Evolutionary conservation across 1,140 invertebrate species (phyloP), one percentile per base, ranked within the genome.

Genomic region (Eumaeus atala): DNA sequence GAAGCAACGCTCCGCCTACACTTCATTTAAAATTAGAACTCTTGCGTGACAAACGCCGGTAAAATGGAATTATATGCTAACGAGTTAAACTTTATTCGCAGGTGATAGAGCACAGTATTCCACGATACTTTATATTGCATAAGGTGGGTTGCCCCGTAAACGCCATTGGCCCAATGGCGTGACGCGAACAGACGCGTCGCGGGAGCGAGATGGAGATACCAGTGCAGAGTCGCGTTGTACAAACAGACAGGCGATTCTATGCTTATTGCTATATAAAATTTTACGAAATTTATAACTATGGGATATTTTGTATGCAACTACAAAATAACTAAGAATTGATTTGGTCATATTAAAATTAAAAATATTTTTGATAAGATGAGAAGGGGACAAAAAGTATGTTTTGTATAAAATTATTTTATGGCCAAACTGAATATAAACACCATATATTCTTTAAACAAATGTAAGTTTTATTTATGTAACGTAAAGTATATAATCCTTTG

Each of bases 11-110:
- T 82, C 83, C 83, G 83, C 83, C 83, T 84, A 86, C 83, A 82
- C 80, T 84, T 81, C 77, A 84, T 86, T 86, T 86, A 84, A 86
- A 86, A 86, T 86, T 83, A 84, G 81, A 86, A 84, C 83, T 76
- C 79, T 84, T 80, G 79, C 83, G 69, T 86, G 77, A 86, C 76
- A 84, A 86, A 84, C 79, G 83, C 77, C 74, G 79, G 73, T 77
- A 82, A 77, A 73, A 76, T 72, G 62, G 66, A 74, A 73, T 83
- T 83, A 78, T 71, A 84, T 77, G 68, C 56, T 76, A 75, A 82
- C 83, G 77, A 83, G 79, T 84, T 84, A 81, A 81, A 81, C 79
- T 83, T 81, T 86, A 84, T 86, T 67, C 56, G 50, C 61, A 74
- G 68, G 83, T 66, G 58, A 74, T 84, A 86, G 74, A 73, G 79